Evolutionary conservation across 1,140 invertebrate genomes (phyloP).

Genomic region (Lineus longissimus): DNA sequence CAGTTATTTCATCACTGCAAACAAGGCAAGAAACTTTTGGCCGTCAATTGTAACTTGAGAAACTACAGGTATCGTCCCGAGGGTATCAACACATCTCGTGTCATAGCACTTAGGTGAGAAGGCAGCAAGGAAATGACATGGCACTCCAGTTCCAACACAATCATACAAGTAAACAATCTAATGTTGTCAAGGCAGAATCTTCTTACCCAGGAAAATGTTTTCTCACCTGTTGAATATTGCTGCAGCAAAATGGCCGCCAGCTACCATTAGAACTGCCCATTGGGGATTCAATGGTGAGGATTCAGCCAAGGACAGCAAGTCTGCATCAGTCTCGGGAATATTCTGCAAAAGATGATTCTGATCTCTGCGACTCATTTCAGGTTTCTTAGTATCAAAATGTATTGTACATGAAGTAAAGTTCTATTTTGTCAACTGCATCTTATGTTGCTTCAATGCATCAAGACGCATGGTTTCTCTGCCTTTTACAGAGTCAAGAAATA

Average conservation of each 20-base stretch:
- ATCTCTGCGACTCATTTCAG: no score
- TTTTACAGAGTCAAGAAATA: not conserved
- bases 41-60: conserved; percentile 1
- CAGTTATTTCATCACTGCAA: conserved; percentile 59
- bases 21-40: no score
- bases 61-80: conserved; percentile 10
- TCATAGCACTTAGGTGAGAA: not conserved
- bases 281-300: conserved; percentile 46
- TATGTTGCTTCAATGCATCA: no score
- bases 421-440: no score
- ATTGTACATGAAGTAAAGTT: no score
- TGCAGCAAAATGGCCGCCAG: conserved; percentile 82
- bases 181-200: no score
- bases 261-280: conserved; percentile 76
- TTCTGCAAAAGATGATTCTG: conserved; percentile 57
- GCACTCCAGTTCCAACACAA: not conserved
- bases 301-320: conserved; percentile 54
- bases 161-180: no score
- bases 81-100: not conserved
- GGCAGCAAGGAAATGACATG: not conserved
- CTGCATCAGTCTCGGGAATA: conserved; percentile 50
- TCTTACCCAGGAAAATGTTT: no score
- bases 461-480: no score
- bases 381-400: no score
- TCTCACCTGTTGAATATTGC: conserved; percentile 69